A percentile compares a stretch with the other conserved stretches of the same genome.
Conservation (phyloP, 2,113 vertebrate species). For the Zosterops borbonicus region DNA sequence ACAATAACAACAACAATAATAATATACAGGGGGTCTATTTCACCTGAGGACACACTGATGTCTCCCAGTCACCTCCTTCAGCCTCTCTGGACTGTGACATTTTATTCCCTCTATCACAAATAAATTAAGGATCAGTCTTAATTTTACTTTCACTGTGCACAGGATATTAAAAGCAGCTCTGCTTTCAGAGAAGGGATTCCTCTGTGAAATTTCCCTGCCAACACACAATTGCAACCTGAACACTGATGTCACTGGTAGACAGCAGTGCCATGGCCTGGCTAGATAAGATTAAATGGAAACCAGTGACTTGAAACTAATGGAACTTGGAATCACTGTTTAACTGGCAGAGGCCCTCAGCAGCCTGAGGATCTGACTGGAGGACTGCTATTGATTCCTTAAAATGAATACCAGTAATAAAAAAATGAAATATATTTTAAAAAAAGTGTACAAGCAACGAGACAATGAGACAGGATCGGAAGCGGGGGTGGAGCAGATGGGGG, state of each 20-base stretch:
- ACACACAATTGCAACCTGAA: neutral
- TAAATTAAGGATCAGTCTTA: neutral
- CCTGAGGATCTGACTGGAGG: neutral
- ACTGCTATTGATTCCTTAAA: constrained; percentile 1
- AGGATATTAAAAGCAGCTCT: neutral
- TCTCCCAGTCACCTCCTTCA: neutral
- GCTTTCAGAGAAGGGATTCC: neutral
- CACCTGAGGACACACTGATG: neutral
- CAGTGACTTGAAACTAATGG: neutral
- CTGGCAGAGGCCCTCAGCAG: neutral
- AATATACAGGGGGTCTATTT: accelerated
- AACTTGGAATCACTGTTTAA: neutral
- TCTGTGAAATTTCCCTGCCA: neutral
- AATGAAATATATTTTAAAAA: neutral
- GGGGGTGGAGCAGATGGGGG: constrained; percentile 62
- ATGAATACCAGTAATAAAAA: constrained; percentile 24
- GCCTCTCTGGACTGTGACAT: neutral
- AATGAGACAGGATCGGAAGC: constrained; percentile 48
- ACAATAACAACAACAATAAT: neutral
- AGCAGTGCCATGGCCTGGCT: neutral
- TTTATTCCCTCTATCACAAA: neutral
- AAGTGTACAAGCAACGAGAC: constrained; percentile 12
- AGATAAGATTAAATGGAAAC: neutral
- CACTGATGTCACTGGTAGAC: accelerated
- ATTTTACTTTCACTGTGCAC: no score